phyloP scores from a whole-genome alignment of 1,140 invertebrate genomes.

The Glomeris maerens region DNA sequence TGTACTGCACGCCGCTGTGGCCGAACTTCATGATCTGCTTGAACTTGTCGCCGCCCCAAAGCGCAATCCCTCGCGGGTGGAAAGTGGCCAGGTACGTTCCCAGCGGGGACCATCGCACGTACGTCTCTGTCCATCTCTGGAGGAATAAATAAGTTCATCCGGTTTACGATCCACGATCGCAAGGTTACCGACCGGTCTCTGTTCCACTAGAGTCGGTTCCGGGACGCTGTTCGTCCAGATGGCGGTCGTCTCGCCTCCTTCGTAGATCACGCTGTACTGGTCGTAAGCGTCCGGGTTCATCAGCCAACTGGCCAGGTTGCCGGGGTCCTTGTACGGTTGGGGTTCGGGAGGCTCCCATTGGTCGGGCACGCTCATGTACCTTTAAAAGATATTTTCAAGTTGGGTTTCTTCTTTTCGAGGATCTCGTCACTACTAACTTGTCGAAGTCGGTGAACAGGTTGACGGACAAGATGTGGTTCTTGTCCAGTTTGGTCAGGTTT shows the following conservation, averaged over 20 bases:
- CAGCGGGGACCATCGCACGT: slow-evolving; percentile 90
- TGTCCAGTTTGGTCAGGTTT: slow-evolving; percentile 93
- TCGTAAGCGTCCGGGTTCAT: slow-evolving; percentile 87
- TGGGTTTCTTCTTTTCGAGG: neutral
- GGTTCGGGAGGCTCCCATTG: slow-evolving; percentile 81
- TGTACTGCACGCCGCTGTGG: slow-evolving; percentile 81
- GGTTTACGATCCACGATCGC: slow-evolving; percentile 6
- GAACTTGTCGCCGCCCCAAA: slow-evolving; percentile 94
- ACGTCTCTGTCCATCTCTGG: slow-evolving; percentile 85
- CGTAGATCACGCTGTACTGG: slow-evolving; percentile 81
- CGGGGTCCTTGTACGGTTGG: slow-evolving; percentile 58
- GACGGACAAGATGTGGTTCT: slow-evolving; percentile 85
- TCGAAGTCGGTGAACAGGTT: slow-evolving; percentile 95
- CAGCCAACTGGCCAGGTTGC: slow-evolving; percentile 80
- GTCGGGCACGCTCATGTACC: slow-evolving; percentile 78
- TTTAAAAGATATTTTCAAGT: slow-evolving; percentile 26
- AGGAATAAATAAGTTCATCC: slow-evolving; percentile 16
- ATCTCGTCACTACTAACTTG: slow-evolving; percentile 44
- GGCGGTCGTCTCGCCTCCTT: slow-evolving; percentile 60
- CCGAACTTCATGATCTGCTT: slow-evolving; percentile 78
- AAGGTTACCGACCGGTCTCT: slow-evolving; percentile 51
- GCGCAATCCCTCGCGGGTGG: slow-evolving; percentile 82
- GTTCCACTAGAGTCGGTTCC: slow-evolving; percentile 66
- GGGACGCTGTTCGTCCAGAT: slow-evolving; percentile 82
- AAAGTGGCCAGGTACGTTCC: slow-evolving; percentile 94